Percentiles rank a stretch among this genome's conserved stretches.
Conservation (phyloP, 2,113 vertebrate genomes). For the Mormyrus iriodes region DNA sequence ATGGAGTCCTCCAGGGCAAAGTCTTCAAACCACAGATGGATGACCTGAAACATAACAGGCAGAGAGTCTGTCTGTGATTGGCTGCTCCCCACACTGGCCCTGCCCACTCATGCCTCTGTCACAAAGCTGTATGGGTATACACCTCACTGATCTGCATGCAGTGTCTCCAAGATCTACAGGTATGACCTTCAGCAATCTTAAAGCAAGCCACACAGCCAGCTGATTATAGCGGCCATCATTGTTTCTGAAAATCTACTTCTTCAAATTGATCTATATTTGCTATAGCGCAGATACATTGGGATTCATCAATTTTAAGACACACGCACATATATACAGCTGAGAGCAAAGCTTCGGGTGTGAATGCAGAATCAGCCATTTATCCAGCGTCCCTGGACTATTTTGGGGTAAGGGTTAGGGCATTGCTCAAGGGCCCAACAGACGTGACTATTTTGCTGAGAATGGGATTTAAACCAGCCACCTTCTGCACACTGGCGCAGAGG, state of each 20-base stretch:
- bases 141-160: background rate
- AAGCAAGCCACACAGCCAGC: background rate
- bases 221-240: background rate
- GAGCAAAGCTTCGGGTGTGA: background rate
- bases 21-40: conserved; percentile 64
- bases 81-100: background rate
- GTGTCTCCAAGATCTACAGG: background rate
- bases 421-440: background rate
- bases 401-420: background rate
- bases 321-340: background rate
- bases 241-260: background rate
- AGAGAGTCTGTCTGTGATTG: background rate
- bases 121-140: background rate
- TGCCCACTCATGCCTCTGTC: background rate
- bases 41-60: conserved; percentile 50
- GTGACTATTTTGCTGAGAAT: background rate
- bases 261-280: background rate
- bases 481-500: background rate
- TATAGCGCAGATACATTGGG: background rate
- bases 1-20: conserved; percentile 56
- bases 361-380: background rate
- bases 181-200: background rate
- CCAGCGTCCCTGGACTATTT: background rate
- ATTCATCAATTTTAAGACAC: background rate
- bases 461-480: background rate